Conservation (phyloP, 2,888 invertebrate species). For the Rhopalosiphum nymphaeae region DNA sequence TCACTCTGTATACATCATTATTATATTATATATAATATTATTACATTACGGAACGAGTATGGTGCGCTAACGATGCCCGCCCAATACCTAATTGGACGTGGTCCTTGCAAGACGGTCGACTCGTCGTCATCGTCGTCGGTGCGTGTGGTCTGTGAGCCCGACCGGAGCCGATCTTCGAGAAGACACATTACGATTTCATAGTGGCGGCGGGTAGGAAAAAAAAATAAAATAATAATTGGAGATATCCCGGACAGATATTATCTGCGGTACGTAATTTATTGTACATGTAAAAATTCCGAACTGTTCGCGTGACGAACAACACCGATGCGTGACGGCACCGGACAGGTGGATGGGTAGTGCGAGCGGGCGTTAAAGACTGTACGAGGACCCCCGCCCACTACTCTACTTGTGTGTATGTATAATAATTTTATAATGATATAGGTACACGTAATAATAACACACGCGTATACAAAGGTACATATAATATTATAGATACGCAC, state of each 20-base stretch:
- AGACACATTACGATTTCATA: neutral
- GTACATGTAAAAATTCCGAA: conserved; percentile 52
- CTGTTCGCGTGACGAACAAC: conserved; percentile 62
- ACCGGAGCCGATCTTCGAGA: neutral
- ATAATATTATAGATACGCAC: neutral
- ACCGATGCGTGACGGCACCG: conserved; percentile 59
- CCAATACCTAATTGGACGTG: conserved; percentile 25
- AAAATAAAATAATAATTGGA: conserved; percentile 47
- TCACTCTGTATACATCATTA: neutral
- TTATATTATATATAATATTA: neutral
- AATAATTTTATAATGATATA: conserved; percentile 18
- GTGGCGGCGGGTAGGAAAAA: neutral
- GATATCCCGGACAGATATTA: conserved; percentile 59
- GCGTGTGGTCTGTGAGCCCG: conserved; percentile 35
- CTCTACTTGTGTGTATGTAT: neutral
- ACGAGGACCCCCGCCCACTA: conserved; percentile 22
- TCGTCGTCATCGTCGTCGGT: neutral
- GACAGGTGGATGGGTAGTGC: conserved; percentile 43
- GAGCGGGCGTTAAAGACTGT: conserved; percentile 48
- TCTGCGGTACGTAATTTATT: conserved; percentile 56
- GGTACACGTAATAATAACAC: conserved; percentile 41
- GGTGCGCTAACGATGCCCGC: conserved; percentile 20
- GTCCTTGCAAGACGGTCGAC: neutral
- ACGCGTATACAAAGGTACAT: neutral
- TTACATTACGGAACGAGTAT: neutral